Base-by-base conservation (phyloP, 2,113 vertebrate species). In the Castor canadensis region DNA sequence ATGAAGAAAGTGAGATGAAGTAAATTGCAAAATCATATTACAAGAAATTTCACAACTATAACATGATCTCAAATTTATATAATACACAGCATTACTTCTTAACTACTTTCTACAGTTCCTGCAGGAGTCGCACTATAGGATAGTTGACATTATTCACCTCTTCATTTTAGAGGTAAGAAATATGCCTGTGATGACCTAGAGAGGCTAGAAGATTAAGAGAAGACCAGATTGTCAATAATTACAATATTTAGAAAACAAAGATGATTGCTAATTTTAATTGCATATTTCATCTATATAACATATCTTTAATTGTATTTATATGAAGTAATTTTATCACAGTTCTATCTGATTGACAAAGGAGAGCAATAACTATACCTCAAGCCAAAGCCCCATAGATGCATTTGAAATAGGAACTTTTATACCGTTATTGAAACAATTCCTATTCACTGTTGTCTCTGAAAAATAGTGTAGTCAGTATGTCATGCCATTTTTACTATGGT, bases 351-450 rank as follows among this genome's bases (percentile, higher is more conserved):
- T 15, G 30, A 67, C 87, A 86, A 87, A 66, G 35, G n/a, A 81
- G 82, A 92, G 13, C 32, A 89, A 89, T 64, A 72, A 35, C 17
- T 77, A 38, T 90, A 89, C 66, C 28, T 92, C 73, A 80, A 89
- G n/a, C 9, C 32, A 82, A 93, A 72, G 1, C 6, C 24, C 2
- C 47, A 86, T 15, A 60, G 47, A 82, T 15, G 2, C 9, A 82
- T 52, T 49, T 84, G 71, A 67, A 17, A 92, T 92, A 92, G 77
- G 8, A 43, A 35, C 19, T 43, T 26, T 9, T n/a, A 16, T 56
- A 40, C n/a, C 8, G 1, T 35, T 90, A 43, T 24, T 30, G 13
- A 77, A 92, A 66, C 6, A 60, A 1, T 47, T 24, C 20, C 24
- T 87, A 66, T 84, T 83, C 28, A 58, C 9, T 71, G n/a, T 93